Evolutionary conservation across 2,797 vertebrate species (phyloP), one percentile per base, ranked within the genome.

Genomic region (Nothura maculosa): DNA sequence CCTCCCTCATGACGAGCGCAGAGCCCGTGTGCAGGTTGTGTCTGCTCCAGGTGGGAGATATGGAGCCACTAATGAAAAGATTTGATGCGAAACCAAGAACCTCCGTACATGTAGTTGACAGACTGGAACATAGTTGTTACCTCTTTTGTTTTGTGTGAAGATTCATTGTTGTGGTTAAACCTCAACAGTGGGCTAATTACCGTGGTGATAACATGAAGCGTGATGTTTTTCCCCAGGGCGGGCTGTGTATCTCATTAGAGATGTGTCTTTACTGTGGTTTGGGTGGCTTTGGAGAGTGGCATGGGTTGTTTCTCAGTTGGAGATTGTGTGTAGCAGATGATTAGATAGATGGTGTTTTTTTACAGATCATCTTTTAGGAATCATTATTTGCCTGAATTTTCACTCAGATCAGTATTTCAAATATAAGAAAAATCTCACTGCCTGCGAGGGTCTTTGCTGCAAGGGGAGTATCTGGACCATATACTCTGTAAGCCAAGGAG

Each of bases 121-220:
- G 38, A 19, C 11, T 81, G 55, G 55, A 87, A 32, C n/a, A 48
- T 9, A 47, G 52, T 1, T 1, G 14, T 17, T 18, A 20, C 64
- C 22, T 14, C 40, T 83, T 86, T 69, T 60, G 28, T 32, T 87
- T 63, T 81, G 66, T 79, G 52, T 38, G 73, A 73, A 66, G 47
- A 36, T 75, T 58, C 48, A 42, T 72, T 74, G 30, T 62, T 28
- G 22, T 57, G 22, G 78, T 8, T 50, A 18, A 90, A 78, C 54
- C 48, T 24, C 64, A 55, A 28, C 0, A 0, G 8, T 27, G 28
- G 77, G 58, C 42, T 66, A 9, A 43, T 36, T 68, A 12, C 36
- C 9, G 2, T 4, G 6, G 45, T 0, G 1, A 12, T 42, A 27
- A 25, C 20, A 3, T 4, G 32, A 79, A 3, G 34, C 47, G 25